Conservation (phyloP, 2,113 vertebrate genomes). For the Neogobius melanostomus region DNA sequence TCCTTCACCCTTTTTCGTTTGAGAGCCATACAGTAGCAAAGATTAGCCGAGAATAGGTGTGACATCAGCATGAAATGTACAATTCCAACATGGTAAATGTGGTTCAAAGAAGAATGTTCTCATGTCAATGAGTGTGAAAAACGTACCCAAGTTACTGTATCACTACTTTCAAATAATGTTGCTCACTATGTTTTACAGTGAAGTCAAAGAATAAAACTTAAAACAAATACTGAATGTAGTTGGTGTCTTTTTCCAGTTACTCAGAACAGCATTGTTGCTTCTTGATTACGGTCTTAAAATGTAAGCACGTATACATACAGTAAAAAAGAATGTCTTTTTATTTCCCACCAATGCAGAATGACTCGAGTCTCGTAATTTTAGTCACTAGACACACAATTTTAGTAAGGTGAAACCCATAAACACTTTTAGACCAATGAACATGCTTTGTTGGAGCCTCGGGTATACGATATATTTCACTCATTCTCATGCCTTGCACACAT, state of each 20-base stretch:
- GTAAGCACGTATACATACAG: not conserved
- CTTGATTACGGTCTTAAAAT: no score
- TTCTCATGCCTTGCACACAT: conserved; percentile 23
- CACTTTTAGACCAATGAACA: no score
- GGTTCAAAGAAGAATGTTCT: not conserved
- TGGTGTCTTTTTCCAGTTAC: not conserved
- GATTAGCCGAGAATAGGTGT: conserved; percentile 30
- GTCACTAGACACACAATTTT: not conserved
- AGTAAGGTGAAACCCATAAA: not conserved
- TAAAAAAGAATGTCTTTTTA: not conserved
- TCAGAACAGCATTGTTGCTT: not conserved
- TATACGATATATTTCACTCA: conserved; percentile 29
- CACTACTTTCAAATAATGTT: not conserved
- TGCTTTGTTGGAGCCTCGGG: not conserved
- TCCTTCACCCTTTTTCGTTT: conserved; percentile 33
- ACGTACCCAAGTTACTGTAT: not conserved
- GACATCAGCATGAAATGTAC: conserved; percentile 17
- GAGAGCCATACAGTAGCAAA: conserved; percentile 16
- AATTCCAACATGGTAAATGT: conserved; percentile 10
- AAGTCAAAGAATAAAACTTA: not conserved
- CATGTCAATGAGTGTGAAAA: not conserved
- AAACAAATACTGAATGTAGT: no score
- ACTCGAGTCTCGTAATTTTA: not conserved
- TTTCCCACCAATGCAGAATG: not conserved
- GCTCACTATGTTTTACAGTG: not conserved